These are phyloP conservation scores for Parapsyche elsis DNA, from an alignment of 1,140 invertebrate genomes.

Conservation along the genomic window DNA sequence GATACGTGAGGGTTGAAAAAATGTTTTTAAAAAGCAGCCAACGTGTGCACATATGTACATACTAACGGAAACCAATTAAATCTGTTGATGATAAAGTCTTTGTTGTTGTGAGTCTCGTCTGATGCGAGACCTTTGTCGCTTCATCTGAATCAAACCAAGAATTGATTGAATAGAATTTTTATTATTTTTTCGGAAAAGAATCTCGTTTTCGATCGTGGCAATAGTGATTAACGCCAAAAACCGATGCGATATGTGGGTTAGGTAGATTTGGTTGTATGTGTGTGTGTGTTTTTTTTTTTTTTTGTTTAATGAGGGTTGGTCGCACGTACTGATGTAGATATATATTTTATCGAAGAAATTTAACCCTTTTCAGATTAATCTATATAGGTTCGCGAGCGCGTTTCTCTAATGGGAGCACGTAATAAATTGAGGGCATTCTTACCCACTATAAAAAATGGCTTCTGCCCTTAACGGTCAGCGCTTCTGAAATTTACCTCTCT, in stretches of 20 bases:
- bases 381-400: slow-evolving; percentile 30
- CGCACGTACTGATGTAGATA: slow-evolving; percentile 13
- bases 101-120: slow-evolving; percentile 18
- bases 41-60: slow-evolving; percentile 12
- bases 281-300: no score
- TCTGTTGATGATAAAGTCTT: slow-evolving; percentile 53
- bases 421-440: slow-evolving; percentile 50
- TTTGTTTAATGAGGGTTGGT: neutral
- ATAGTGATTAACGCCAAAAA: no score
- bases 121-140: no score
- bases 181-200: no score
- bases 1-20: no score
- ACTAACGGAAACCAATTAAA: slow-evolving; percentile 54
- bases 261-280: no score
- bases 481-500: slow-evolving; percentile 8
- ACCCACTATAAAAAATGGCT: slow-evolving; percentile 49
- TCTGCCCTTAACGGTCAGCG: slow-evolving; percentile 33
- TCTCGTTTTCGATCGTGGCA: no score
- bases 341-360: slow-evolving; percentile 43
- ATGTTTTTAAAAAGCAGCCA: neutral
- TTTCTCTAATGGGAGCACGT: slow-evolving; percentile 43
- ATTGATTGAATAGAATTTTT: no score
- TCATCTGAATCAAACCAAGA: no score
- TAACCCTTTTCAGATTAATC: slow-evolving; percentile 45
- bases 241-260: no score